These are phyloP conservation scores for Rhogogaster chlorosoma DNA, from an alignment of 2,888 invertebrate species.

Conservation along the genomic window DNA sequence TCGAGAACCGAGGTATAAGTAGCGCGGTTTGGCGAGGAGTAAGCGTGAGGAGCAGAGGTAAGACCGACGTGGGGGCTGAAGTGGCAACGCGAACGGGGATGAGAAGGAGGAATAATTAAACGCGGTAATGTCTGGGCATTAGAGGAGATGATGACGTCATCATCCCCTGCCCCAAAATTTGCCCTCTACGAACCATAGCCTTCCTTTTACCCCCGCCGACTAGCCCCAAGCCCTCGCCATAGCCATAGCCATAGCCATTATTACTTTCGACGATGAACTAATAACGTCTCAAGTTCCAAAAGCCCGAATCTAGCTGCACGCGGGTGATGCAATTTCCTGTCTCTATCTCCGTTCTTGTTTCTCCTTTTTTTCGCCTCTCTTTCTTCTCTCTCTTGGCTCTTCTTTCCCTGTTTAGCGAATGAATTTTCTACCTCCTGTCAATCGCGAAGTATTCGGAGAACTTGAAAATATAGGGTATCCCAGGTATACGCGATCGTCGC, in stretches of 20 bases:
- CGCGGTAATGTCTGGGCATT: constrained; percentile 69
- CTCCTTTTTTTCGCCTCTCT: neutral
- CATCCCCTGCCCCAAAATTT: constrained; percentile 60
- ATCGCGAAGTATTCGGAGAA: neutral
- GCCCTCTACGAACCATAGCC: constrained; percentile 20
- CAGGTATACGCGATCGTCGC: neutral
- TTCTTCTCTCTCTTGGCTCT: neutral
- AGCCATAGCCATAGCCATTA: constrained; percentile 43
- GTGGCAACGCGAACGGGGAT: neutral
- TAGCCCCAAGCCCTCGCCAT: neutral
- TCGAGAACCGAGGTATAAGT: neutral
- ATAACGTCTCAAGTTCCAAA: neutral
- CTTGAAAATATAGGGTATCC: neutral
- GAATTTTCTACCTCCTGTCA: neutral
- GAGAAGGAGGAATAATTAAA: constrained; percentile 68
- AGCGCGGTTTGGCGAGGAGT: neutral
- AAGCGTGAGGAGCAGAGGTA: neutral
- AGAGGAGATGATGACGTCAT: constrained; percentile 71
- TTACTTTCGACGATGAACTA: constrained; percentile 32
- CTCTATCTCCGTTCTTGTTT: neutral
- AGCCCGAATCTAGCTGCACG: neutral
- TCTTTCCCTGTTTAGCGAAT: neutral
- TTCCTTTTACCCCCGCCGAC: neutral
- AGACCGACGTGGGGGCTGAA: neutral
- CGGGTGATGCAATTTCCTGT: constrained; percentile 1